Evolutionary conservation across 2,888 invertebrate species (phyloP).

Genomic region (Phalera bucephala): DNA sequence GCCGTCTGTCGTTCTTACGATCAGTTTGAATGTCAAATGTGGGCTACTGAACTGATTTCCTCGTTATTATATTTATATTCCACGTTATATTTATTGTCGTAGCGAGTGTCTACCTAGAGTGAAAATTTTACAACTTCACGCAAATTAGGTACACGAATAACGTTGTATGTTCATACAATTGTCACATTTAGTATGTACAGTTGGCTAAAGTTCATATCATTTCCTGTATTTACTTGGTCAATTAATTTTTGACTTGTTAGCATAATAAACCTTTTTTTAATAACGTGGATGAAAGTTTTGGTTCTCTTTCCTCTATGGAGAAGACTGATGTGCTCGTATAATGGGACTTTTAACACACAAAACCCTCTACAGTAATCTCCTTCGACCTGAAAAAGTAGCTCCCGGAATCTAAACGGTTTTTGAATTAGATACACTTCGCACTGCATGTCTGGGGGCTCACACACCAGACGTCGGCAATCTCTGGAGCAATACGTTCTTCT

Average conservation of each 20-base stretch:
- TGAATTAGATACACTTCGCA: too few species aligned
- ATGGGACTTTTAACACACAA: too few species aligned
- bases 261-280: neutral
- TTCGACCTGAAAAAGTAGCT: too few species aligned
- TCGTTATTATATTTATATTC: conserved; percentile 25
- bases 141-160: conserved; percentile 47
- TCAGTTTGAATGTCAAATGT: conserved; percentile 45
- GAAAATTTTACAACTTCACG: conserved; percentile 55
- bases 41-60: conserved; percentile 44
- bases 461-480: too few species aligned
- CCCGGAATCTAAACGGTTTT: too few species aligned
- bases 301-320: neutral
- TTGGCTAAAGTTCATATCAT: conserved; percentile 5
- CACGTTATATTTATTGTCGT: neutral
- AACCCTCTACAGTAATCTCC: too few species aligned
- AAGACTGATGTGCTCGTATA: too few species aligned
- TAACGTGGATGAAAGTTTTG: too few species aligned
- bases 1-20: conserved; percentile 27
- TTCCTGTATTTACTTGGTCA: too few species aligned
- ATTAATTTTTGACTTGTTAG: conserved; percentile 7
- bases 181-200: conserved; percentile 21
- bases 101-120: conserved; percentile 59
- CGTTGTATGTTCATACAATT: conserved; percentile 29
- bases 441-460: too few species aligned
- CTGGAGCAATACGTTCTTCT: too few species aligned